Evolutionary conservation across 2,888 invertebrate species (phyloP).

Genomic region (Netelia virgata): DNA sequence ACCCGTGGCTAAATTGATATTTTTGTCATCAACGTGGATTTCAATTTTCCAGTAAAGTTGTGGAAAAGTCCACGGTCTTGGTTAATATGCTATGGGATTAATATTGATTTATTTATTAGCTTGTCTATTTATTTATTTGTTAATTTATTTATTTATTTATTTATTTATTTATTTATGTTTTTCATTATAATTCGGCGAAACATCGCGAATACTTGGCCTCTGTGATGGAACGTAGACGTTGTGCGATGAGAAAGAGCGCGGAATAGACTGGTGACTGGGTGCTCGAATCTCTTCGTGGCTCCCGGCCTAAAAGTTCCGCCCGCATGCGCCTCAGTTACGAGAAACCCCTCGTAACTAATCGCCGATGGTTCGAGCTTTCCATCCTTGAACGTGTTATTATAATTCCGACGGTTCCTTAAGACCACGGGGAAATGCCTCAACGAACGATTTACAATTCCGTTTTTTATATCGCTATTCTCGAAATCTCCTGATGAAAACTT

Average conservation of each 20-base stretch:
- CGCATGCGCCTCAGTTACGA: slow-evolving; percentile 75
- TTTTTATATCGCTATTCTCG: no score
- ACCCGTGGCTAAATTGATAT: no score
- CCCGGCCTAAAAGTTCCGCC: slow-evolving; percentile 66
- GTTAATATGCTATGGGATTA: no score
- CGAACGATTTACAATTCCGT: no score
- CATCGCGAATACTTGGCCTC: background rate
- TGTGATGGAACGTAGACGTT: background rate
- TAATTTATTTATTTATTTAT: background rate
- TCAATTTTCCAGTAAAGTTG: no score
- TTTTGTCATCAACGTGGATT: no score
- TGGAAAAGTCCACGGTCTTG: no score
- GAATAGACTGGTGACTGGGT: slow-evolving; percentile 37
- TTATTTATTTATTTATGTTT: background rate
- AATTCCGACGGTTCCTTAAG: no score
- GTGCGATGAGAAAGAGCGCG: slow-evolving; percentile 36
- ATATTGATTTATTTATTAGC: no score
- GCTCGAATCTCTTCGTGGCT: slow-evolving; percentile 31
- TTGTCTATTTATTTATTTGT: no score
- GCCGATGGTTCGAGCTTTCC: background rate
- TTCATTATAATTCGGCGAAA: background rate
- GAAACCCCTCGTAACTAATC: slow-evolving; percentile 20
- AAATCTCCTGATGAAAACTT: no score
- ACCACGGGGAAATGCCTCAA: no score
- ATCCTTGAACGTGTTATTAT: background rate